phyloP scores from a whole-genome alignment of 2,888 invertebrate genomes.

The Synanthedon vespiformis region DNA sequence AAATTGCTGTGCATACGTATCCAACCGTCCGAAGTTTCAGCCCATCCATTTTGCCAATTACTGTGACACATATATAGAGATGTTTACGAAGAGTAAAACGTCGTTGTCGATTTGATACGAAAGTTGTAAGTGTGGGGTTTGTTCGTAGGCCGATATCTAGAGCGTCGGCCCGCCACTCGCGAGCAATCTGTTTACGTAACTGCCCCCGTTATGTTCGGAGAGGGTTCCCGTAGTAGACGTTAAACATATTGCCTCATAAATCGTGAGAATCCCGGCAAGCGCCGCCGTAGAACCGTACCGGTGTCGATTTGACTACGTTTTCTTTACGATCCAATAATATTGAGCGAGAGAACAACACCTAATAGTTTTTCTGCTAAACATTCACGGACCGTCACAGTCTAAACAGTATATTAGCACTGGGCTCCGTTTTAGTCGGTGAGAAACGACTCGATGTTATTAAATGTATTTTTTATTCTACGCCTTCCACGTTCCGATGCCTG shows the following conservation, averaged over 20 bases:
- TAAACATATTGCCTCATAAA: slow-evolving; percentile 72
- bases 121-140: slow-evolving; percentile 45
- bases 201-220: slow-evolving; percentile 65
- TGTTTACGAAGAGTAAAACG: slow-evolving; percentile 26
- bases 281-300: slow-evolving; percentile 44
- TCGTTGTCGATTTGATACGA: slow-evolving; percentile 33
- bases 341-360: slow-evolving; percentile 38
- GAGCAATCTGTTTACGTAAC: slow-evolving; percentile 70
- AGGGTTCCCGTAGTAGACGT: slow-evolving; percentile 67
- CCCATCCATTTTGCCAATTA: background rate
- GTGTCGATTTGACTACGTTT: slow-evolving; percentile 67
- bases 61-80: background rate
- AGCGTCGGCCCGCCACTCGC: slow-evolving; percentile 44
- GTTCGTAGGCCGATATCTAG: slow-evolving; percentile 53
- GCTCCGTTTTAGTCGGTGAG: background rate
- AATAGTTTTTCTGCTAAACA: slow-evolving; percentile 15
- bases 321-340: slow-evolving; percentile 57
- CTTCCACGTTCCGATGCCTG: slow-evolving; percentile 19
- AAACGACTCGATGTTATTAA: too few relatives aligned
- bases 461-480: too few relatives aligned
- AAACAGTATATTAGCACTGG: slow-evolving; percentile 3
- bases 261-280: slow-evolving; percentile 64
- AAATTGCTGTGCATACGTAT: too few relatives aligned
- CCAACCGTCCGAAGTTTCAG: too few relatives aligned
- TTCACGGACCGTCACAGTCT: slow-evolving; percentile 7